A percentile compares a stretch with the other conserved stretches of the same genome.
Conservation (phyloP, 2,797 vertebrate genomes). For the Lepus townsendii region DNA sequence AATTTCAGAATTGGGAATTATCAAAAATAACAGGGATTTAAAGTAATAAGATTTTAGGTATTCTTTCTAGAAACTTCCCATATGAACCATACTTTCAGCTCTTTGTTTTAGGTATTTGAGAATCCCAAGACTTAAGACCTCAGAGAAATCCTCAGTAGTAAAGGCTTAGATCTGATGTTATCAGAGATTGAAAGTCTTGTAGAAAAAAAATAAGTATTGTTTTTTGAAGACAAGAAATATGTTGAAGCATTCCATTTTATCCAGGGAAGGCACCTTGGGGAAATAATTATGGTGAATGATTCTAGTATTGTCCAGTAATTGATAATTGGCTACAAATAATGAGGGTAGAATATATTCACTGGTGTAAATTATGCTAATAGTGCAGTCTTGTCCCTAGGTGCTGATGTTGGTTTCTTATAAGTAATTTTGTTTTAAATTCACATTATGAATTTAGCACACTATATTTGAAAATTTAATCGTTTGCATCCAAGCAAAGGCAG, state of each 20-base stretch:
- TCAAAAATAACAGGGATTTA: slow-evolving; percentile 52
- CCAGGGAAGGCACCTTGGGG: slow-evolving; percentile 74
- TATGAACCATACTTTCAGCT: background rate
- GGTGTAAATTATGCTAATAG: slow-evolving; percentile 86
- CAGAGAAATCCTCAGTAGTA: slow-evolving; percentile 65
- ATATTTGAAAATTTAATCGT: slow-evolving; percentile 89
- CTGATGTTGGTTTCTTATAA: slow-evolving; percentile 83
- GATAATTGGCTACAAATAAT: slow-evolving; percentile 90
- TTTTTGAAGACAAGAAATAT: slow-evolving; percentile 77
- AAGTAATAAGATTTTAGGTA: slow-evolving; percentile 16
- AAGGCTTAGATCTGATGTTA: slow-evolving; percentile 73
- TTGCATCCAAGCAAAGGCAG: slow-evolving; percentile 87
- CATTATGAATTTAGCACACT: slow-evolving; percentile 87
- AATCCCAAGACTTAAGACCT: slow-evolving; percentile 44
- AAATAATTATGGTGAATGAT: slow-evolving; percentile 88
- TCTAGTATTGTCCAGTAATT: slow-evolving; percentile 87
- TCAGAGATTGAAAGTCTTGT: slow-evolving; percentile 65
- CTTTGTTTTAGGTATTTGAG: slow-evolving; percentile 39
- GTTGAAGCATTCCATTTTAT: slow-evolving; percentile 78
- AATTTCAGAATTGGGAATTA: slow-evolving; percentile 67
- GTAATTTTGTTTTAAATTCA: slow-evolving; percentile 85
- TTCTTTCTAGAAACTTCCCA: slow-evolving; percentile 63
- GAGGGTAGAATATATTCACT: slow-evolving; percentile 81
- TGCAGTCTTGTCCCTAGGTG: slow-evolving; percentile 78
- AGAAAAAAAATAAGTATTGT: slow-evolving; percentile 60